Evolutionary conservation across 2,113 vertebrate genomes (phyloP).

Genomic region (Catharus bicknelli): DNA sequence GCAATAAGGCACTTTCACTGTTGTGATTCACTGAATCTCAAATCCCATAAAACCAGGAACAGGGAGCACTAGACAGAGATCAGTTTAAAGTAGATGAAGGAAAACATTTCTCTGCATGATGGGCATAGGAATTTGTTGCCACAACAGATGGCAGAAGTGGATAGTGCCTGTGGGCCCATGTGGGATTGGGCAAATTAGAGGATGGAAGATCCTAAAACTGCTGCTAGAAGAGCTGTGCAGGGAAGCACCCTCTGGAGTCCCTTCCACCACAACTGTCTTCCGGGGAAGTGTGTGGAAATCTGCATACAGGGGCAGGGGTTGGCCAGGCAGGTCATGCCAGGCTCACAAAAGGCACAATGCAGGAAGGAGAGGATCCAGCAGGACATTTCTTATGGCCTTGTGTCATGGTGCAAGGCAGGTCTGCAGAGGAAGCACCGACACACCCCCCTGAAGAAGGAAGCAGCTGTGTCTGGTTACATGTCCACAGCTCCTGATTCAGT

Average conservation of each 20-base stretch:
- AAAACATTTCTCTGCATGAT: neutral
- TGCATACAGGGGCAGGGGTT: fast-evolving
- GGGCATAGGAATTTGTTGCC: neutral
- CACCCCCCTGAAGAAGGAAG: neutral
- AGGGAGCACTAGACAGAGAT: neutral
- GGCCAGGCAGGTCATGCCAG: neutral
- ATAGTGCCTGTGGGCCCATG: fast-evolving
- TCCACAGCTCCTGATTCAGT: neutral
- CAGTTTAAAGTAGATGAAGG: neutral
- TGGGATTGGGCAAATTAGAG: neutral
- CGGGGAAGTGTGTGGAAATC: fast-evolving
- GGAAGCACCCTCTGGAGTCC: neutral
- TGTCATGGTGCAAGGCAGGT: neutral
- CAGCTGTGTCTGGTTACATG: fast-evolving
- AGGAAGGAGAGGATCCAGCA: neutral
- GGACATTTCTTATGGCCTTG: neutral
- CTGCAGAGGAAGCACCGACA: neutral
- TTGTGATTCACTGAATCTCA: neutral
- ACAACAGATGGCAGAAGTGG: neutral
- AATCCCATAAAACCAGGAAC: neutral
- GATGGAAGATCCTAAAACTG: neutral
- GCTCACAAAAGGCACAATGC: neutral
- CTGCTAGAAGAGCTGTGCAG: neutral
- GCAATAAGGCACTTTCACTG: neutral
- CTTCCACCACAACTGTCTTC: neutral